Evolutionary conservation across 30 jellyfish, hydroid and myxozoan species (phyloP), one percentile per base, ranked within the genome.

Genomic region (Catostylus mosaicus): DNA sequence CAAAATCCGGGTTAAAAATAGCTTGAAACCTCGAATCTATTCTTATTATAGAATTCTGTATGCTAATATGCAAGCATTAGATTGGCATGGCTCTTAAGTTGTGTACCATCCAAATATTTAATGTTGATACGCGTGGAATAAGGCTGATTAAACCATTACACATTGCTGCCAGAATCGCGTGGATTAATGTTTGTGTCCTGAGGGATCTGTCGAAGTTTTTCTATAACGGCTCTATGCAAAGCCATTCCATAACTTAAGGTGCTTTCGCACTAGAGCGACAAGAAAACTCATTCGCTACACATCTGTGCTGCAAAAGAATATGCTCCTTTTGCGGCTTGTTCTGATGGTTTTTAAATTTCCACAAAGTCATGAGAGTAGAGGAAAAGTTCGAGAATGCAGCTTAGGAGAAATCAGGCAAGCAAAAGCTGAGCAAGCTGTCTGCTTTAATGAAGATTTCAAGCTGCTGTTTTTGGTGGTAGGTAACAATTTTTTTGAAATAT

Each of bases 391-490:
- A 50, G 20, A 50, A 18, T 50, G 63, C 24, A 50, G 27, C 20
- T 3, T 50, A 50, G 24, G 24, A 27, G 24, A 50, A 50, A 9
- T 50, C 63, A 50, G 20, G 20, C 27, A 65, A 19, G 48, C 57
- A 5, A 65, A 33, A 7, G 6, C 6, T 16, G 77, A 65, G 6
- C 45, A 65, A 2, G 77, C 52, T 8, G 77, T 26, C 11, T 65
- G 77, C 26, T 65, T 65, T 65, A 54, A 65, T 19, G 20, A 31
- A 2, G 26, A 65, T 14, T 65, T 65, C 77, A 65, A 65, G 20
- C 26, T 65, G 54, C 56, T 65, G 26, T 65, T 30, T 43, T 65
- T 65, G 54, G 56, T 12, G 77, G 77, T 65, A 65, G 11, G n/a
- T n/a, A n/a, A n/a, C n/a, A n/a, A n/a, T n/a, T n/a, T n/a, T n/a